phyloP scores from a whole-genome alignment of 2,113 vertebrate species.

The Python bivittatus region DNA sequence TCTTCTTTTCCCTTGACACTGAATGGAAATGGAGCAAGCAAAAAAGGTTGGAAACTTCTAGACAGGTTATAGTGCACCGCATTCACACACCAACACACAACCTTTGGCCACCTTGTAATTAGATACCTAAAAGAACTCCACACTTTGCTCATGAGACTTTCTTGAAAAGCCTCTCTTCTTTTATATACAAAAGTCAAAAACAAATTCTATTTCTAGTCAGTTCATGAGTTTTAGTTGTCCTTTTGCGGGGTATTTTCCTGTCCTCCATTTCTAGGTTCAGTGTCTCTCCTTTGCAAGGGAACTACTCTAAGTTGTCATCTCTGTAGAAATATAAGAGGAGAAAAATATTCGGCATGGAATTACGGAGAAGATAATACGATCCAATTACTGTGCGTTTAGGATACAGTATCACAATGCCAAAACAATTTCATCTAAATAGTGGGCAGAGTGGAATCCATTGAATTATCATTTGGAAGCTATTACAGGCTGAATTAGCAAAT shows the following conservation, averaged over 20 bases:
- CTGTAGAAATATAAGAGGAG: slow-evolving; percentile 19
- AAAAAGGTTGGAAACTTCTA: neutral
- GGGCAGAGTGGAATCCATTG: slow-evolving; percentile 30
- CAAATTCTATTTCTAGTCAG: no score
- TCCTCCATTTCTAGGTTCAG: neutral
- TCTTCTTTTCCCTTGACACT: no score
- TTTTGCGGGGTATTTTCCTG: no score
- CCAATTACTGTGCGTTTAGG: slow-evolving; percentile 29
- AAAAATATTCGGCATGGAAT: slow-evolving; percentile 31
- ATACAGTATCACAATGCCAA: slow-evolving; percentile 31
- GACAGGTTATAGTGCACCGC: neutral
- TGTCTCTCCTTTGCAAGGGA: neutral
- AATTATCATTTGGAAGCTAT: slow-evolving; percentile 45
- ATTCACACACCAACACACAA: no score
- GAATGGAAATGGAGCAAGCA: no score
- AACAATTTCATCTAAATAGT: slow-evolving; percentile 46
- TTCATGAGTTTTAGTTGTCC: neutral
- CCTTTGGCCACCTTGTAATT: no score
- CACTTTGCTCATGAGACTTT: neutral
- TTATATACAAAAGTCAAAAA: neutral
- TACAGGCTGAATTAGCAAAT: slow-evolving; percentile 44
- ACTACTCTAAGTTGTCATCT: neutral
- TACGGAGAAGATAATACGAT: slow-evolving; percentile 30
- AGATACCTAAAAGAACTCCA: no score
- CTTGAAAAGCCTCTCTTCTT: neutral